Evolutionary conservation across 2,797 vertebrate genomes (phyloP), one percentile per base, ranked within the genome.

Genomic region (Austrolebias charrua): DNA sequence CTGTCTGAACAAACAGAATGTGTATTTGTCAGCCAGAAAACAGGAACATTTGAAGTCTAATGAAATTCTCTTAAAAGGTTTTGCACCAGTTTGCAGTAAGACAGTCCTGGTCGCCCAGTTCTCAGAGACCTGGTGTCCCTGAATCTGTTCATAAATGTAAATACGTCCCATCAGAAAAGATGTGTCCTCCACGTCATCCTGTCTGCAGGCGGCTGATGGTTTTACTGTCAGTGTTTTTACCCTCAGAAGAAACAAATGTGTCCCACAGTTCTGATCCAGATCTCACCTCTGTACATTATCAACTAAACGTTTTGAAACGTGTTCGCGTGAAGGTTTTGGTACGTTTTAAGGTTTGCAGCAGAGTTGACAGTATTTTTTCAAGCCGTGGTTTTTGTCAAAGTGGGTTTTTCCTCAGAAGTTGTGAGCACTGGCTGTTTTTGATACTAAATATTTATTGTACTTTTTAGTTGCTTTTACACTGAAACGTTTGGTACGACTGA

Each of bases 361-460:
- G 44, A 63, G 28, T 52, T 66, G 4, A 3, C 50, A 57, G 24
- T 56, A 57, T 42, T 64, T 57, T 50, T 63, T 51, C 28, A 49
- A 3, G 33, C 44, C 0, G 42, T 46, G 20, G 13, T 19, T 5
- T 19, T 44, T 38, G 60, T 63, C 19, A 1, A 67, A 61, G 45
- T 47, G 20, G 31, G 50, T 61, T 42, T 1, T 29, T 53, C 24
- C 44, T 60, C 47, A 60, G 18, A 43, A 54, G 20, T 31, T 51
- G 64, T 58, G 1, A 12, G 14, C 45, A 14, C 35, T 54, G 63
- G 51, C 35, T 38, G 11, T 40, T 76, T 81, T 77, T 82, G 58
- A 80, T 78, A 75, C 48, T 62, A 66, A 72, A 57, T 69, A 63
- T 73, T 69, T 80, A 68, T 71, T 69, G 57, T 75, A 55, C 16